Percentiles rank a stretch among this genome's conserved stretches.
Conservation (phyloP, 2,113 vertebrate species). For the Ahaetulla prasina region DNA sequence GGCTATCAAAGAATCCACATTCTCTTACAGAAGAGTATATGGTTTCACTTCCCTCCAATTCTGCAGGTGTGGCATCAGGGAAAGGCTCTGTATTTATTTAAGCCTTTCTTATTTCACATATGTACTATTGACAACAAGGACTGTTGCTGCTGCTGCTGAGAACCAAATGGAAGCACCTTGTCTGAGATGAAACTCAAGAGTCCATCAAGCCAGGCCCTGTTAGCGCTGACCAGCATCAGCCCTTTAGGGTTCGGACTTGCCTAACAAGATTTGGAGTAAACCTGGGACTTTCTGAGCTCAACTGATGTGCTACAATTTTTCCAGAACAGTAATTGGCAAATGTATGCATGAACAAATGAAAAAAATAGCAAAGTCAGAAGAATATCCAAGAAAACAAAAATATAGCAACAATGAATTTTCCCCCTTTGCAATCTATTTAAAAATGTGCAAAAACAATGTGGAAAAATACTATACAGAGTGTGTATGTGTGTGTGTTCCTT, state of each 20-base stretch:
- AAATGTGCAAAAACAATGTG: background rate
- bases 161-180: background rate
- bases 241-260: background rate
- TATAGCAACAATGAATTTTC: background rate
- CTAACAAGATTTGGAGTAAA: background rate
- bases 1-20: background rate
- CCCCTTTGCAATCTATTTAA: background rate
- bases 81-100: background rate
- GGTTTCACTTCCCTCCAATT: background rate
- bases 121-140: background rate
- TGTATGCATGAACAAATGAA: background rate
- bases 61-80: background rate
- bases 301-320: background rate
- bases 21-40: background rate
- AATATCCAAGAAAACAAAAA: background rate
- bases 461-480: background rate
- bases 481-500: background rate
- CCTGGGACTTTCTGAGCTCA: background rate
- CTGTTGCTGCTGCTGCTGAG: background rate
- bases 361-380: background rate
- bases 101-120: background rate
- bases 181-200: no score
- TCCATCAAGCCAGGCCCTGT: background rate
- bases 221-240: background rate
- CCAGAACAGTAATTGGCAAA: background rate